Evolutionary conservation across 2,797 vertebrate species (phyloP).

Genomic region (Pagetopsis macropterus): DNA sequence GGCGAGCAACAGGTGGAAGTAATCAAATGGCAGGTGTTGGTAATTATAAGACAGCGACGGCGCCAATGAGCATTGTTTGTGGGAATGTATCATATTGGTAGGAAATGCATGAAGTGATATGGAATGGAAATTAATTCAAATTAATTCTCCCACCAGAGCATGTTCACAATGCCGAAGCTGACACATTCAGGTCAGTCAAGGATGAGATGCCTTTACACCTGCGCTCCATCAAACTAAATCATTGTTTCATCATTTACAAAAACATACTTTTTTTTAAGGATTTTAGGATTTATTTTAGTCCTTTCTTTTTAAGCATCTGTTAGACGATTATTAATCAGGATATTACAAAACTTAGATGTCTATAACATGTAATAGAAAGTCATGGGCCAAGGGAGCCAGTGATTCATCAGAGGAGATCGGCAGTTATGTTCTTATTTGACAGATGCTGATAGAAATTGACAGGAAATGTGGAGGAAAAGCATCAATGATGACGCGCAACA

Average conservation of each 20-base stretch:
- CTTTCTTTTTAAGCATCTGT: not conserved
- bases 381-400: not conserved
- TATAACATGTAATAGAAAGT: too few species aligned
- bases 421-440: not conserved
- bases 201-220: not conserved
- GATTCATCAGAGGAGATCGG: not conserved
- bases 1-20: constrained; percentile 60
- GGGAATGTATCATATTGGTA: constrained; percentile 23
- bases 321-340: not conserved
- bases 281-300: not conserved
- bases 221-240: not conserved
- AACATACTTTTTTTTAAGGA: not conserved
- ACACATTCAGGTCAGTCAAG: constrained; percentile 23
- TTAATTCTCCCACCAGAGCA: constrained; percentile 19
- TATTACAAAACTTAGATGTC: not conserved
- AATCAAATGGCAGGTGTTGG: constrained; percentile 67
- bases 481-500: not conserved
- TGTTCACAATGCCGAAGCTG: constrained; percentile 20
- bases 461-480: not conserved
- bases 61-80: constrained; percentile 33
- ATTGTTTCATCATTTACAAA: not conserved
- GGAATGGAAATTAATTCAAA: constrained; percentile 42
- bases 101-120: constrained; percentile 50
- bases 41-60: constrained; percentile 56
- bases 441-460: not conserved